phyloP scores from a whole-genome alignment of 1,140 invertebrate genomes.

The Paraescarpia echinospica region DNA sequence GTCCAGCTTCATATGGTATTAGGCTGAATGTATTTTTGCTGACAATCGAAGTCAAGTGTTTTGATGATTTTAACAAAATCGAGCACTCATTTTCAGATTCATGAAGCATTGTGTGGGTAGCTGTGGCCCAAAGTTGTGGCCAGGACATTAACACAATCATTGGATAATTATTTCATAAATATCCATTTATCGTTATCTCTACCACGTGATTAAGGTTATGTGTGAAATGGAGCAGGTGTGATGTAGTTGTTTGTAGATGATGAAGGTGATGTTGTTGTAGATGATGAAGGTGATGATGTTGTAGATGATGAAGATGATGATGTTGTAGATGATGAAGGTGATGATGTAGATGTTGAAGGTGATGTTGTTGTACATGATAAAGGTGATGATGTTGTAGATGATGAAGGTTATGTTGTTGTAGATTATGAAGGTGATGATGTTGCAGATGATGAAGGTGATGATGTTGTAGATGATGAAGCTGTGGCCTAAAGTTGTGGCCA shows the following conservation, averaged over 20 bases:
- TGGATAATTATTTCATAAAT: background rate
- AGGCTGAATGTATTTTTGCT: too few species aligned
- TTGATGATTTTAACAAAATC: too few species aligned
- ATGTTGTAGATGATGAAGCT: background rate
- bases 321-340: background rate
- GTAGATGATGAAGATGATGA: background rate
- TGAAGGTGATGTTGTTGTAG: background rate
- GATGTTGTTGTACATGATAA: slow-evolving; percentile 55
- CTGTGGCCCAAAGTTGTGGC: too few species aligned
- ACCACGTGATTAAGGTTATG: too few species aligned
- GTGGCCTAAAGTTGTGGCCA: too few species aligned
- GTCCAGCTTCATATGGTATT: too few species aligned
- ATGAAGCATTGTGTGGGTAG: too few species aligned
- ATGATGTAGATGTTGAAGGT: slow-evolving; percentile 53
- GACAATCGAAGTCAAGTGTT: too few species aligned
- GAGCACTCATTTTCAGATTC: too few species aligned
- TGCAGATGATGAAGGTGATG: background rate
- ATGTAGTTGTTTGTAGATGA: slow-evolving; percentile 81
- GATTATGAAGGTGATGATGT: background rate
- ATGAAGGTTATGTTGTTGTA: slow-evolving; percentile 77
- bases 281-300: slow-evolving; percentile 1
- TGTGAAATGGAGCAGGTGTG: slow-evolving; percentile 77
- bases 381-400: slow-evolving; percentile 70
- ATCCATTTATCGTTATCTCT: too few species aligned
- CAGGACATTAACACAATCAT: too few species aligned